Percentiles rank a stretch among this genome's conserved stretches.
These are phyloP conservation scores for Psittacula echo DNA, from an alignment of 2,797 vertebrate genomes.

Conservation along the genomic window DNA sequence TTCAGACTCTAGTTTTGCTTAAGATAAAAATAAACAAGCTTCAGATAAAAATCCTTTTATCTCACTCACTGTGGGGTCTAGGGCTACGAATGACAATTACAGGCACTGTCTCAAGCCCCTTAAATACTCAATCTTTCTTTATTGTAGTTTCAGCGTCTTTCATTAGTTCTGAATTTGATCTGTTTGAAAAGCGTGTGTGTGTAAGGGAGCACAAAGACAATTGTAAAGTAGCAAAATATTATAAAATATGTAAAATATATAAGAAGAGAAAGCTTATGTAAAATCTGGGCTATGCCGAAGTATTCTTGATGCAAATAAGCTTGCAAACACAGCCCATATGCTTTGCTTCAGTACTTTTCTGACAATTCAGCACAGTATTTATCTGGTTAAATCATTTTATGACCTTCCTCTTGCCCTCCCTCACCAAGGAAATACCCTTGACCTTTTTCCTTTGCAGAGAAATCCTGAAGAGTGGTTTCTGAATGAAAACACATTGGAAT, in stretches of 20 bases:
- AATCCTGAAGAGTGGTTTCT: background rate
- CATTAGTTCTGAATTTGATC: background rate
- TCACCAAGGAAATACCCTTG: constrained; percentile 8
- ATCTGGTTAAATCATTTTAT: constrained; percentile 2
- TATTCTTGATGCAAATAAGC: constrained; percentile 1
- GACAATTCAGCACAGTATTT: background rate
- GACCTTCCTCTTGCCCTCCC: background rate
- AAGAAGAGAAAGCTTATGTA: background rate
- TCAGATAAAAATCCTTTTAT: background rate
- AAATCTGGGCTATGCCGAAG: background rate
- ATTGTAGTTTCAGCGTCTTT: background rate
- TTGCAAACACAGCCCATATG: constrained; percentile 24
- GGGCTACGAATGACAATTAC: background rate
- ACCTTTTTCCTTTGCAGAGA: background rate
- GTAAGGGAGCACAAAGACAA: background rate
- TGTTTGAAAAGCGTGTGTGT: background rate
- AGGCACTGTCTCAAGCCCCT: background rate
- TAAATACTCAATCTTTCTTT: background rate
- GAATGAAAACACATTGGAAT: background rate
- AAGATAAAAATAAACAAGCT: background rate
- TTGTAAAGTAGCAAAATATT: background rate
- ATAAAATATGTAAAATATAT: background rate
- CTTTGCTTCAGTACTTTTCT: constrained; percentile 15
- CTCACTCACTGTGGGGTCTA: background rate
- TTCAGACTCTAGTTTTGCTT: background rate